Percentiles rank a stretch among this genome's conserved stretches.
Conservation (phyloP, 2,888 invertebrate genomes). For the Tanaodytes sp. region DNA sequence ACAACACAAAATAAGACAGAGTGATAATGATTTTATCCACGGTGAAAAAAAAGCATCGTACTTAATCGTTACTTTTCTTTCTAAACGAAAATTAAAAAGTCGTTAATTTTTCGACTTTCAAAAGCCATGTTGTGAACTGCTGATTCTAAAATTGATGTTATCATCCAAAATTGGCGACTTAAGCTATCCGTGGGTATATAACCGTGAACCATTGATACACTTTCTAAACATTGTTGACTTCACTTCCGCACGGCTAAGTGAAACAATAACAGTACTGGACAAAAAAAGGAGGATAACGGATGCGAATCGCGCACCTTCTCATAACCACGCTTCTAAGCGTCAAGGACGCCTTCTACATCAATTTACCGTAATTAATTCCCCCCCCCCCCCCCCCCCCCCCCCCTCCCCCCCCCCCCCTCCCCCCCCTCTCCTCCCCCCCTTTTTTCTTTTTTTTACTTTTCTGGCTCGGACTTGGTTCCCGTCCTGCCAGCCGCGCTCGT, state of each 20-base stretch:
- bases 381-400: background rate
- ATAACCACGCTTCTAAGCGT: slow-evolving; percentile 19
- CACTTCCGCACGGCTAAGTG: slow-evolving; percentile 45
- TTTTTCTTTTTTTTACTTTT: no score
- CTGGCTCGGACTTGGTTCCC: no score
- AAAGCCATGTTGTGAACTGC: background rate
- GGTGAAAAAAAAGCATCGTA: no score
- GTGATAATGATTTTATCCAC: no score
- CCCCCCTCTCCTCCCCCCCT: background rate
- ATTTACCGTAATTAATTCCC: slow-evolving; percentile 19
- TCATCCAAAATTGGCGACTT: slow-evolving; percentile 31
- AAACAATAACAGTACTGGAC: slow-evolving; percentile 45
- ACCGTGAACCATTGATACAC: slow-evolving; percentile 62
- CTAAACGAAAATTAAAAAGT: no score
- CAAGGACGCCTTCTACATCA: slow-evolving; percentile 33
- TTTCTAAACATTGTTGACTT: slow-evolving; percentile 62
- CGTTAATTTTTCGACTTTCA: background rate
- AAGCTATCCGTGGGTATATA: slow-evolving; percentile 41
- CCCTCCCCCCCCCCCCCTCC: no score
- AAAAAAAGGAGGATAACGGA: slow-evolving; percentile 36
- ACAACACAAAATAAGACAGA: no score
- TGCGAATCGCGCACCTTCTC: slow-evolving; percentile 9
- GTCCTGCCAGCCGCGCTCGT: no score
- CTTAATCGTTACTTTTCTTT: no score
- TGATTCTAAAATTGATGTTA: slow-evolving; percentile 8